Conservation (phyloP, 2,797 vertebrate species). For the Lophotriccus pileatus region DNA sequence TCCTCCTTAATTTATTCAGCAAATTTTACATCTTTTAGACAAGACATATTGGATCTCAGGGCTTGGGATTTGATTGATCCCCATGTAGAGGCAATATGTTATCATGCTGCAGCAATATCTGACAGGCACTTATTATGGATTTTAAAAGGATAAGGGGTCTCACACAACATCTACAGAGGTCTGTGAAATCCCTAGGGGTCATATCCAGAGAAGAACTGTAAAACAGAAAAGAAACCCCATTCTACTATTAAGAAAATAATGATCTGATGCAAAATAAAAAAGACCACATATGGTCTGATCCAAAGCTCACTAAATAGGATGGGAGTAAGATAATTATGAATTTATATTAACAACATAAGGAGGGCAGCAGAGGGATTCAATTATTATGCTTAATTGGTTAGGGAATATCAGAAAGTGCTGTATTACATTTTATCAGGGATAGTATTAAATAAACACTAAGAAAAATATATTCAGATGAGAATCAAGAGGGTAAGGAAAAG, state of each 20-base stretch:
- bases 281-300: not conserved
- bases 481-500: not conserved
- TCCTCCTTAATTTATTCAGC: constrained; percentile 63
- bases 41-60: constrained; percentile 56
- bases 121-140: constrained; percentile 69
- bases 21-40: constrained; percentile 63
- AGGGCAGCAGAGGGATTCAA: not conserved
- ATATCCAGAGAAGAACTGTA: constrained; percentile 4
- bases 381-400: constrained; percentile 6
- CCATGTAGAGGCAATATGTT: constrained; percentile 51
- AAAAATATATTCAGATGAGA: not conserved
- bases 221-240: not conserved
- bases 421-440: not conserved
- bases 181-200: constrained; percentile 55
- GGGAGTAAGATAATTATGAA: not conserved
- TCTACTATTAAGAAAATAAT: not conserved
- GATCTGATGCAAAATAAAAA: not conserved
- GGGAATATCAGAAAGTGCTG: not conserved
- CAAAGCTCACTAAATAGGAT: not conserved
- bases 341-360: constrained; percentile 1
- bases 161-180: constrained; percentile 15
- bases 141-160: constrained; percentile 52
- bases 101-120: constrained; percentile 48
- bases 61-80: constrained; percentile 67
- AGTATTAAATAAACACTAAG: not conserved